These are phyloP conservation scores for Pachyrhynchus sulphureomaculatus DNA, from an alignment of 1,140 invertebrate species.

Conservation along the genomic window DNA sequence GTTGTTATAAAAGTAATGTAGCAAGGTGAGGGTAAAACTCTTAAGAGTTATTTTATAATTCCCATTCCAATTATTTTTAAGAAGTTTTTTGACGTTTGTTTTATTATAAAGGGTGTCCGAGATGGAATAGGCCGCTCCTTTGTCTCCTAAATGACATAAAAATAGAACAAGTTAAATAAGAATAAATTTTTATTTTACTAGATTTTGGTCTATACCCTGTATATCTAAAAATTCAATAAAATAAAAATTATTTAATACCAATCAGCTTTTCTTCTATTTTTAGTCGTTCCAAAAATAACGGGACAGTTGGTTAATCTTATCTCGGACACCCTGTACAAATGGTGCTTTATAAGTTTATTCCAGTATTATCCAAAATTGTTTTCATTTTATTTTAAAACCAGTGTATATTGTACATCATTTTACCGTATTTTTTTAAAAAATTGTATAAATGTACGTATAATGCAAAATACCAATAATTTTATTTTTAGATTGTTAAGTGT, in stretches of 20 bases:
- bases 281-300: too few species aligned
- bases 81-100: constrained; percentile 30
- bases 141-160: too few species aligned
- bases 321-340: too few species aligned
- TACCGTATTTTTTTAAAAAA: constrained; percentile 32
- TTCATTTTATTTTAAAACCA: constrained; percentile 32
- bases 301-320: too few species aligned
- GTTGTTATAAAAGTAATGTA: constrained; percentile 24
- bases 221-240: too few species aligned
- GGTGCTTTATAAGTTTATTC: constrained; percentile 35
- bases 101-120: too few species aligned
- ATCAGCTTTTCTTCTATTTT: too few species aligned
- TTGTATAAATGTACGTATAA: constrained; percentile 38
- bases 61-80: constrained; percentile 42
- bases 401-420: constrained; percentile 38
- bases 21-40: constrained; percentile 39
- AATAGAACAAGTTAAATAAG: too few species aligned
- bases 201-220: too few species aligned
- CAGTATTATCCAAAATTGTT: constrained; percentile 40
- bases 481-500: constrained; percentile 38
- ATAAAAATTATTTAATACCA: too few species aligned
- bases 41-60: constrained; percentile 30
- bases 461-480: constrained; percentile 34
- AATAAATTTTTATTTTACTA: too few species aligned
- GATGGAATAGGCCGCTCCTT: too few species aligned